Conservation (phyloP, 37 sponge, comb jelly and placozoan species). For the Ephydatia muelleri region DNA sequence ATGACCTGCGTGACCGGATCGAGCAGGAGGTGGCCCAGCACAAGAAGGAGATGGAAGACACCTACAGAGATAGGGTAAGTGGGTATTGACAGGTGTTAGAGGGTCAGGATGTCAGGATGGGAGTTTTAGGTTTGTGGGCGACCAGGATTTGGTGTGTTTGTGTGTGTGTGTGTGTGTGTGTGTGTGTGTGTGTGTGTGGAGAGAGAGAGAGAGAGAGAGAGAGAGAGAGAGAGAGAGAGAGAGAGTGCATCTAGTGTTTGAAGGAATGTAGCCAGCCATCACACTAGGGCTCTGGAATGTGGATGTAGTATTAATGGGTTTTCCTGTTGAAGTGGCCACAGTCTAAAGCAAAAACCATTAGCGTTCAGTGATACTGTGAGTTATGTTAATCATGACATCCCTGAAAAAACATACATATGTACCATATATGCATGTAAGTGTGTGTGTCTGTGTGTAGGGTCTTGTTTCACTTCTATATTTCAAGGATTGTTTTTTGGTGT, state of each 20-base stretch:
- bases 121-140: neutral
- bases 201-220: too few relatives aligned
- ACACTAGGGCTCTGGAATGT: too few relatives aligned
- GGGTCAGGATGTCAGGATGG: neutral
- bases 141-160: too few relatives aligned
- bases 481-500: neutral
- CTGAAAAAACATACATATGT: too few relatives aligned
- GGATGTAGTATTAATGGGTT: neutral
- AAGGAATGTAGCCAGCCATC: neutral
- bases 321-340: neutral
- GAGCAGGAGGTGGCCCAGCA: conserved; percentile 56
- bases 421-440: too few relatives aligned
- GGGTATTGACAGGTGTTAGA: neutral
- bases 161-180: too few relatives aligned
- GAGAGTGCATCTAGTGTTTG: neutral
- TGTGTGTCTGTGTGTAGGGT: too few relatives aligned
- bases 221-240: too few relatives aligned
- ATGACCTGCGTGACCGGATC: conserved; percentile 71
- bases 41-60: conserved; percentile 50
- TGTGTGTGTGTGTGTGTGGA: too few relatives aligned
- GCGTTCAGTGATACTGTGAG: too few relatives aligned
- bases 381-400: too few relatives aligned
- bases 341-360: too few relatives aligned
- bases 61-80: conserved; percentile 70
- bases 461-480: neutral